Conservation (phyloP, 2,113 vertebrate genomes). For the Embiotoca jacksoni region DNA sequence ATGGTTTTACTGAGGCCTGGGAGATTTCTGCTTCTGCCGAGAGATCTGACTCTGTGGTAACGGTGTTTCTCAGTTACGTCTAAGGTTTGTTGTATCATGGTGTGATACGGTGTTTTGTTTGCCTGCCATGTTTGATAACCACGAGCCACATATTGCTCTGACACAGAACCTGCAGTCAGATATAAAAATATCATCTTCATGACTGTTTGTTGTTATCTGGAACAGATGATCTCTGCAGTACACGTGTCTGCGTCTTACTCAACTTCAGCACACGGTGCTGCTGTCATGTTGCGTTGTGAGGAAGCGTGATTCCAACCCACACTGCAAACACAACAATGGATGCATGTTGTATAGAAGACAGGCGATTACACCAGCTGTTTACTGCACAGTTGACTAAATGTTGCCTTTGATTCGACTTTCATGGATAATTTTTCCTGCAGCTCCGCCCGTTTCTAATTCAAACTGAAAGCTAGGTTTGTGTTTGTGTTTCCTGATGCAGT, state of each 20-base stretch:
- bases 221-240: slow-evolving; percentile 24
- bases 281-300: slow-evolving; percentile 8
- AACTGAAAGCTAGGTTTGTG: slow-evolving; percentile 23
- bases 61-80: slow-evolving; percentile 38
- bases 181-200: slow-evolving; percentile 40
- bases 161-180: slow-evolving; percentile 17
- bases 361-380: slow-evolving; percentile 8
- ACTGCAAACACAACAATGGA: background rate
- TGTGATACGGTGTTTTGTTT: slow-evolving; percentile 38
- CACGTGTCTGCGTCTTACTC: slow-evolving; percentile 12
- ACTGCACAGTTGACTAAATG: slow-evolving; percentile 14
- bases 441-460: slow-evolving; percentile 13
- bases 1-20: slow-evolving; percentile 53
- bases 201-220: slow-evolving; percentile 33
- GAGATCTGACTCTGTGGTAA: slow-evolving; percentile 21
- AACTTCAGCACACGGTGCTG: background rate
- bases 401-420: slow-evolving; percentile 36
- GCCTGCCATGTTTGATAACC: slow-evolving; percentile 52
- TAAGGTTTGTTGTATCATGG: slow-evolving; percentile 14
- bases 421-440: slow-evolving; percentile 29
- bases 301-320: background rate
- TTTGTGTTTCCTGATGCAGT: slow-evolving; percentile 7
- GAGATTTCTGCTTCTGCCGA: slow-evolving; percentile 19
- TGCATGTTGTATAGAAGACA: background rate
- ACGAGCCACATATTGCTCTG: slow-evolving; percentile 30